These are phyloP conservation scores for Apeira syringaria DNA, from an alignment of 2,888 invertebrate species.

Conservation along the genomic window DNA sequence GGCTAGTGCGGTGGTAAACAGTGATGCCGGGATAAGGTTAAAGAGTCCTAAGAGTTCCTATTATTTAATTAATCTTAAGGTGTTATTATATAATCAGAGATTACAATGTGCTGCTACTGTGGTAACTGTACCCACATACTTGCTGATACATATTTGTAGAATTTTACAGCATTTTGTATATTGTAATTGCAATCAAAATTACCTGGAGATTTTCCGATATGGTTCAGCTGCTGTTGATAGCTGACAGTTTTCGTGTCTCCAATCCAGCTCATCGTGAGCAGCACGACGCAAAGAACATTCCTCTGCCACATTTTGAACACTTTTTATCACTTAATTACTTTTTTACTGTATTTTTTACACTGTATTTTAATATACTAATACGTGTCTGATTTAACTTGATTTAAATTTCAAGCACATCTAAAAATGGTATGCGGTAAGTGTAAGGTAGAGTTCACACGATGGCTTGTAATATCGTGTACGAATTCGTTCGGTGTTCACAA, in stretches of 20 bases:
- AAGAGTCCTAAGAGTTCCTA: too few species aligned
- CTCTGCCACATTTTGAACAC: constrained; percentile 57
- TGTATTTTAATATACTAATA: neutral
- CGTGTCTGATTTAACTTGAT: neutral
- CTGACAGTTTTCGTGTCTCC: constrained; percentile 58
- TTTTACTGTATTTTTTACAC: neutral
- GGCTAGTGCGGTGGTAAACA: too few species aligned
- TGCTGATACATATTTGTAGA: too few species aligned
- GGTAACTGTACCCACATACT: too few species aligned
- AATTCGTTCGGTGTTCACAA: too few species aligned
- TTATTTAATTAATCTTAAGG: too few species aligned
- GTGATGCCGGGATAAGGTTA: too few species aligned
- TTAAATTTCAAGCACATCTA: constrained; percentile 12
- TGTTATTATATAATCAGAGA: too few species aligned
- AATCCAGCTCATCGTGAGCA: constrained; percentile 63
- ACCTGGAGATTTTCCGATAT: constrained; percentile 52
- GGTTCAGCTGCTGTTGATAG: constrained; percentile 54
- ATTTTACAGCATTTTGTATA: too few species aligned
- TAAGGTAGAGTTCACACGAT: neutral
- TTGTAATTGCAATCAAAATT: neutral
- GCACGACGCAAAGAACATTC: constrained; percentile 46
- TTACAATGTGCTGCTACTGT: too few species aligned
- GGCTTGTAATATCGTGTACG: neutral
- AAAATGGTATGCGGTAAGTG: neutral
- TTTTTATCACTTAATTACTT: constrained; percentile 17